These are phyloP conservation scores for Cricetomys ansorgei DNA, from an alignment of 2,113 vertebrate species.

Conservation along the genomic window DNA sequence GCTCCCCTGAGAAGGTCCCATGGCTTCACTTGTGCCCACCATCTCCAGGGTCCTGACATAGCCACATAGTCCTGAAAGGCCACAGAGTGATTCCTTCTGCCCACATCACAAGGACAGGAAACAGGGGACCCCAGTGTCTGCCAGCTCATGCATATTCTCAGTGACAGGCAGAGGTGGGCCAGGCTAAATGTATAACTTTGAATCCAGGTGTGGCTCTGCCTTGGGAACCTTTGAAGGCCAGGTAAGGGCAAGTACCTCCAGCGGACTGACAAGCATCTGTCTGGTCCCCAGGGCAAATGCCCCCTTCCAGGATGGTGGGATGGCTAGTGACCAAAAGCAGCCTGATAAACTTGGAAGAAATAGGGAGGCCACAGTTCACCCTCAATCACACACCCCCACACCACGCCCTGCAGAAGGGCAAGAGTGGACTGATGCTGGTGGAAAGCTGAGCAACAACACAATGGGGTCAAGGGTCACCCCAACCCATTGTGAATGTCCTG, in stretches of 20 bases:
- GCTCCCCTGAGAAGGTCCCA: not conserved
- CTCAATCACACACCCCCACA: not conserved
- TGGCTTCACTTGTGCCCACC: not conserved
- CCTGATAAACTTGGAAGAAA: not conserved
- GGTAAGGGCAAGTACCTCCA: not conserved
- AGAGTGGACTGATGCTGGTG: rapidly evolving
- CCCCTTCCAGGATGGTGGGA: not conserved
- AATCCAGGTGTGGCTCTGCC: not conserved
- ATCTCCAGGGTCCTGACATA: not conserved
- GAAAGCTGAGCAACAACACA: not conserved
- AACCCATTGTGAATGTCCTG: not conserved
- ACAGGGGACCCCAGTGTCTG: not conserved
- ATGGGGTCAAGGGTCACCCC: not conserved
- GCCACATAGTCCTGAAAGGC: not conserved
- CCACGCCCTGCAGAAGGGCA: not conserved
- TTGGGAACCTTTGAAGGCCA: not conserved
- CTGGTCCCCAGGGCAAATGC: not conserved
- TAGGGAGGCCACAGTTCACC: not conserved
- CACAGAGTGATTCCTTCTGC: not conserved
- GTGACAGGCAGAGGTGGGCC: not conserved
- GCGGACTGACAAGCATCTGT: not conserved
- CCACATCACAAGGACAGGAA: not conserved
- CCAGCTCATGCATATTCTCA: not conserved
- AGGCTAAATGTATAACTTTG: not conserved
- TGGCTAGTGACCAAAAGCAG: not conserved